Conservation (phyloP, 2,888 invertebrate genomes). For the Folsomia manolachei region DNA sequence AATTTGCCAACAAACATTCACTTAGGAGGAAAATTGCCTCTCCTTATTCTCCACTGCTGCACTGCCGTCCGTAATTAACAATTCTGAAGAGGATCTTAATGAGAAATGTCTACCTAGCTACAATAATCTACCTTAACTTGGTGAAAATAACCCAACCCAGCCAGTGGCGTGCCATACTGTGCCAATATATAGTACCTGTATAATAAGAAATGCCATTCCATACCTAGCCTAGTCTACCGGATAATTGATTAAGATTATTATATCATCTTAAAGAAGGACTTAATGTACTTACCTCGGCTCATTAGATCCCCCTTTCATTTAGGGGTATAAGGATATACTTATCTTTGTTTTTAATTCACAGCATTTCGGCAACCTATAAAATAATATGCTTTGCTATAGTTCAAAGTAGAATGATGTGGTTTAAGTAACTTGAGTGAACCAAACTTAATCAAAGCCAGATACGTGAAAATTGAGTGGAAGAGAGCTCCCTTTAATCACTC, state of each 20-base stretch:
- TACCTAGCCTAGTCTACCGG: neutral
- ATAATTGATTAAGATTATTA: slow-evolving; percentile 24
- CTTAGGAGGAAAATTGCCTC: slow-evolving; percentile 14
- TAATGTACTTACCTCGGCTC: slow-evolving; percentile 16
- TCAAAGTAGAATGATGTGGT: too few relatives aligned
- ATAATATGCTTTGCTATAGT: too few relatives aligned
- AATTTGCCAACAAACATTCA: slow-evolving; percentile 21
- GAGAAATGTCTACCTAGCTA: slow-evolving; percentile 22
- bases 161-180: too few relatives aligned
- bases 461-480: too few relatives aligned
- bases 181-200: too few relatives aligned
- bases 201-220: too few relatives aligned
- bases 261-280: slow-evolving; percentile 14
- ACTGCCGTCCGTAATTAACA: slow-evolving; percentile 19
- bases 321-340: neutral
- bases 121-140: neutral
- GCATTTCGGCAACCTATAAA: neutral
- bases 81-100: slow-evolving; percentile 16
- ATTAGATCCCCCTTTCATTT: neutral
- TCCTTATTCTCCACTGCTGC: too few relatives aligned
- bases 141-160: neutral
- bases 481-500: slow-evolving; percentile 19
- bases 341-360: neutral
- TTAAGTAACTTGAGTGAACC: slow-evolving; percentile 24
- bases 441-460: neutral